Evolutionary conservation across 2,888 invertebrate genomes (phyloP).

Genomic region (Alloplasta piceator): DNA sequence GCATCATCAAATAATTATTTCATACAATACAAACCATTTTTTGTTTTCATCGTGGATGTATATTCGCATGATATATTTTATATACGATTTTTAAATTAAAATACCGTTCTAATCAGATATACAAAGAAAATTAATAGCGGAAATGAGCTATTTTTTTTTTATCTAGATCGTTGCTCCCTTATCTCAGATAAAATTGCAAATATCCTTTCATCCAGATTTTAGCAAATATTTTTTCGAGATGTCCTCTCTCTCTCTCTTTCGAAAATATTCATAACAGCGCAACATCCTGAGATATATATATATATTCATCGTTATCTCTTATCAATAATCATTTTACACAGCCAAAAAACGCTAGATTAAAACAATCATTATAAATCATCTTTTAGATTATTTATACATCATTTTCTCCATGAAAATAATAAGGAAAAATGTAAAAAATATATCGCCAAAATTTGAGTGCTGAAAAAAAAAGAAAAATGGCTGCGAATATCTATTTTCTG

Average conservation of each 20-base stretch:
- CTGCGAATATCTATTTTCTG: neutral
- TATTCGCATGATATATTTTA: conserved; percentile 27
- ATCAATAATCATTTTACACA: neutral
- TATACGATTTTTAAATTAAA: no score
- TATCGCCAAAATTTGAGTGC: neutral
- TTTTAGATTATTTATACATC: neutral
- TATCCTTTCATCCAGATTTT: conserved; percentile 3
- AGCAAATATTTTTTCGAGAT: neutral
- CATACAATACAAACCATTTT: conserved; percentile 56
- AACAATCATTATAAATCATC: no score
- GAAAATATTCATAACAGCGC: neutral
- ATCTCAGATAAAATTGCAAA: conserved; percentile 43
- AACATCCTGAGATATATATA: neutral
- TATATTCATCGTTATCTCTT: neutral
- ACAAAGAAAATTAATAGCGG: conserved; percentile 68
- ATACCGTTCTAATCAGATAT: conserved; percentile 63
- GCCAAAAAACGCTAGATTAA: neutral
- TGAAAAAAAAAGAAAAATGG: neutral
- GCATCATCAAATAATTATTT: conserved; percentile 76
- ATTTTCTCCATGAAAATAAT: neutral
- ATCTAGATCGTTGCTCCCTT: conserved; percentile 55
- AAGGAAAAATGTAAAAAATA: neutral
- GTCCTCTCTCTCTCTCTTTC: neutral
- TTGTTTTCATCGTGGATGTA: conserved; percentile 43
- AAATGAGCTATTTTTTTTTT: conserved; percentile 14